phyloP scores from a whole-genome alignment of 1,140 invertebrate species.

The Drosophila sucinea region DNA sequence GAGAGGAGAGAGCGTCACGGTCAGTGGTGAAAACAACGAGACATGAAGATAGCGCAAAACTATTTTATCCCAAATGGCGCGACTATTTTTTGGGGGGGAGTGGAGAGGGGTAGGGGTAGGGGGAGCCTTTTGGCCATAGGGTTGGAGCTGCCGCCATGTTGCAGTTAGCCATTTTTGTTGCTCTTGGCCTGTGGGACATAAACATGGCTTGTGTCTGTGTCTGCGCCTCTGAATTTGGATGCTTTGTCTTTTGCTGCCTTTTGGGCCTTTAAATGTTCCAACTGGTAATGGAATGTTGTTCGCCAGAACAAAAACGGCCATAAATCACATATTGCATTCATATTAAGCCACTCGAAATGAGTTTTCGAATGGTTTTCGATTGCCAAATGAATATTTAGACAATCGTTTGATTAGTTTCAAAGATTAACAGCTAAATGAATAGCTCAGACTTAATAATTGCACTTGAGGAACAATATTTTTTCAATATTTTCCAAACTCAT shows the following conservation, averaged over 20 bases:
- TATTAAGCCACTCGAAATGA: not conserved
- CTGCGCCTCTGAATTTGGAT: constrained; percentile 6
- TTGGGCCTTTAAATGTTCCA: constrained; percentile 71
- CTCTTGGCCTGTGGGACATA: constrained; percentile 52
- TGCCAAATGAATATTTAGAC: not conserved
- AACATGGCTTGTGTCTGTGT: constrained; percentile 50
- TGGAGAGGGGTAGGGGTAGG: not conserved
- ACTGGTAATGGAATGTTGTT: constrained; percentile 35
- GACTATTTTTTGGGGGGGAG: not conserved
- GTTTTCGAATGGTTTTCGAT: not conserved
- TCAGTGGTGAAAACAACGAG: constrained; percentile 58
- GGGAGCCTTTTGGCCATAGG: not conserved
- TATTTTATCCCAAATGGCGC: constrained; percentile 27
- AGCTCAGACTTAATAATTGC: not conserved
- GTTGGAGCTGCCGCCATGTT: constrained; percentile 22
- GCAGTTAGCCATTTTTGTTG: constrained; percentile 68
- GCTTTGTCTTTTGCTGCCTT: constrained; percentile 38
- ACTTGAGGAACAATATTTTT: not conserved
- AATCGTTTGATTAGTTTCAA: not conserved
- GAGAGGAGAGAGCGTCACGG: constrained; percentile 50
- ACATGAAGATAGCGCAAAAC: constrained; percentile 32
- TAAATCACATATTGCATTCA: constrained; percentile 7
- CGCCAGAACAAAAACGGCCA: not conserved
- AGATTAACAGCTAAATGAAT: not conserved
- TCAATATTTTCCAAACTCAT: too few relatives aligned